A percentile compares a stretch with the other conserved stretches of the same genome.
Conservation (phyloP, 2,113 vertebrate species). For the Nematolebias whitei region DNA sequence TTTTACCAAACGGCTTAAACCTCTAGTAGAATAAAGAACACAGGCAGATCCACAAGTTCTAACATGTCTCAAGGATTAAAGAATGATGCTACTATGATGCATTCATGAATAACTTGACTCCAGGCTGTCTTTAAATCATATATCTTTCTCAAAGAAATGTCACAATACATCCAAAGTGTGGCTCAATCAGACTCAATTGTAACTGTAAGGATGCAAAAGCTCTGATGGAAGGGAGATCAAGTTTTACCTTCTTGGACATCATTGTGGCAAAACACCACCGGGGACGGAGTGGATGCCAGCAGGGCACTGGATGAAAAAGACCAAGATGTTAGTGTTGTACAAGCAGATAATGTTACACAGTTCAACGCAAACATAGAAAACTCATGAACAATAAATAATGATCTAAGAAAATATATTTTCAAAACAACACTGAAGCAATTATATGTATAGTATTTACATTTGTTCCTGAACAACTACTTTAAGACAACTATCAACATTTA, state of each 20-base stretch:
- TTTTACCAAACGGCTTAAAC: no score
- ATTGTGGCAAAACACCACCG: constrained; percentile 96
- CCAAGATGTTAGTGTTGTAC: background rate
- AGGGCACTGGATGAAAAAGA: constrained; percentile 74
- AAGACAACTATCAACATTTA: background rate
- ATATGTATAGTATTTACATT: background rate
- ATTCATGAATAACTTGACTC: no score
- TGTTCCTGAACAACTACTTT: background rate
- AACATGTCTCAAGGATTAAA: no score
- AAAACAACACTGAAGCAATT: background rate
- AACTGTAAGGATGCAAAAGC: background rate
- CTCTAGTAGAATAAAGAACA: no score
- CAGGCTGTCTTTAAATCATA: no score
- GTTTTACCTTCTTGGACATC: constrained; percentile 91
- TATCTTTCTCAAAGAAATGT: constrained; percentile 4
- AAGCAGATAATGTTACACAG: background rate
- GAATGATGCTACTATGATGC: no score
- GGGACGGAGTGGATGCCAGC: constrained; percentile 85
- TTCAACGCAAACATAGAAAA: background rate
- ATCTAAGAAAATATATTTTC: background rate
- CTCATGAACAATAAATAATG: background rate
- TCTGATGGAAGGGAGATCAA: no score
- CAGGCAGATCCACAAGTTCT: no score
- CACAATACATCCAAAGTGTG: background rate
- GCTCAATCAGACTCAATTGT: constrained; percentile 9